A percentile compares a stretch with the other conserved stretches of the same genome.
These are phyloP conservation scores for Atrina japonica DNA, from an alignment of 2,888 invertebrate species.

Conservation along the genomic window DNA sequence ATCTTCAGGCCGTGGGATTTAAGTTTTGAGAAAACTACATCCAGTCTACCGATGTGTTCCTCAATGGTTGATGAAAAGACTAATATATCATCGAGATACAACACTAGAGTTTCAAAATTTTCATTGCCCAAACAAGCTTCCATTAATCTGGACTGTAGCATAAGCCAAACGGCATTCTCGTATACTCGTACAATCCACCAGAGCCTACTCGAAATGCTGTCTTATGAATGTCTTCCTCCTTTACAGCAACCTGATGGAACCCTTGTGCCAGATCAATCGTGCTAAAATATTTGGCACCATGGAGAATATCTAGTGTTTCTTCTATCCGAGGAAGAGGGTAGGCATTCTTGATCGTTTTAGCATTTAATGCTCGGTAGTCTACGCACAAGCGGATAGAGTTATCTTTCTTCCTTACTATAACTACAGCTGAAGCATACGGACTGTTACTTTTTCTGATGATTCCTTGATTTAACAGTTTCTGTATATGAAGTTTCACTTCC, in stretches of 20 bases:
- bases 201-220: conserved; percentile 26
- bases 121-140: conserved; percentile 42
- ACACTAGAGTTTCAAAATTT: conserved; percentile 45
- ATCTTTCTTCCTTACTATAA: conserved; percentile 48
- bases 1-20: conserved; percentile 38
- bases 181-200: conserved; percentile 27
- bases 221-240: conserved; percentile 16
- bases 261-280: conserved; percentile 32
- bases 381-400: conserved; percentile 39
- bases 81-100: conserved; percentile 56
- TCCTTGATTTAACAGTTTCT: conserved; percentile 37
- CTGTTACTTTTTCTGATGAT: conserved; percentile 45
- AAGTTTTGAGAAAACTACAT: conserved; percentile 32
- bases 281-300: conserved; percentile 27
- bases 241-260: conserved; percentile 29
- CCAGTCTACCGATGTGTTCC: conserved; percentile 24
- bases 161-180: conserved; percentile 52
- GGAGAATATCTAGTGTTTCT: conserved; percentile 43
- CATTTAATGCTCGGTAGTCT: conserved; percentile 50
- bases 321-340: conserved; percentile 48
- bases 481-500: conserved; percentile 44
- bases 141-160: conserved; percentile 53
- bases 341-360: conserved; percentile 40
- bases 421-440: conserved; percentile 50
- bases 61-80: too few species aligned